Conservation (phyloP, 2,888 invertebrate genomes). For the Eupithecia exiguata region DNA sequence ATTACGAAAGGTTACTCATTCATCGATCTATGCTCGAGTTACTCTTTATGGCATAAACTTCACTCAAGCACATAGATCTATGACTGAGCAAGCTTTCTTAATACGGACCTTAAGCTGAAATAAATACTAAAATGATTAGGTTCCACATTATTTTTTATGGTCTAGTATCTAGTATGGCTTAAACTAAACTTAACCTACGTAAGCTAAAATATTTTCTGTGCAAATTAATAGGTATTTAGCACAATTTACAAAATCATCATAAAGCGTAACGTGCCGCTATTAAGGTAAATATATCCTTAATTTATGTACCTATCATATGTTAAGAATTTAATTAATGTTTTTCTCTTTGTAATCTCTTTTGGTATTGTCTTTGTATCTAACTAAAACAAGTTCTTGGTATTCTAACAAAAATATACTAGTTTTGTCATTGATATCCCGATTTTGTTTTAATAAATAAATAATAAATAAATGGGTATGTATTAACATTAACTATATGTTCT, state of each 20-base stretch:
- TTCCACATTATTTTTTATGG: background rate
- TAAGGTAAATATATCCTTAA: background rate
- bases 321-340: constrained; percentile 4
- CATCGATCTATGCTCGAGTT: too few relatives aligned
- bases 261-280: constrained; percentile 21
- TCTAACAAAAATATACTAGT: constrained; percentile 19
- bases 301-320: background rate
- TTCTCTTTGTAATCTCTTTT: constrained; percentile 32
- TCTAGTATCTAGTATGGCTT: constrained; percentile 13
- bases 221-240: constrained; percentile 23
- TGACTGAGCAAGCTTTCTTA: too few relatives aligned
- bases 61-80: too few relatives aligned
- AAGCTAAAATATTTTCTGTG: constrained; percentile 23
- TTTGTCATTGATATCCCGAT: background rate
- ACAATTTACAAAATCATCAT: constrained; percentile 27
- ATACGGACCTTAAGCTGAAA: background rate
- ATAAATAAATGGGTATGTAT: background rate
- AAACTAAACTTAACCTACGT: constrained; percentile 35
- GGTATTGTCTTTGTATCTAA: constrained; percentile 14
- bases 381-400: constrained; percentile 14
- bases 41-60: too few relatives aligned
- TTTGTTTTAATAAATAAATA: background rate
- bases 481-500: background rate
- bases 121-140: background rate
- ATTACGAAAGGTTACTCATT: too few relatives aligned